These are phyloP conservation scores for Rhabditoides inermis DNA, from an alignment of 2,888 invertebrate genomes.

Conservation along the genomic window DNA sequence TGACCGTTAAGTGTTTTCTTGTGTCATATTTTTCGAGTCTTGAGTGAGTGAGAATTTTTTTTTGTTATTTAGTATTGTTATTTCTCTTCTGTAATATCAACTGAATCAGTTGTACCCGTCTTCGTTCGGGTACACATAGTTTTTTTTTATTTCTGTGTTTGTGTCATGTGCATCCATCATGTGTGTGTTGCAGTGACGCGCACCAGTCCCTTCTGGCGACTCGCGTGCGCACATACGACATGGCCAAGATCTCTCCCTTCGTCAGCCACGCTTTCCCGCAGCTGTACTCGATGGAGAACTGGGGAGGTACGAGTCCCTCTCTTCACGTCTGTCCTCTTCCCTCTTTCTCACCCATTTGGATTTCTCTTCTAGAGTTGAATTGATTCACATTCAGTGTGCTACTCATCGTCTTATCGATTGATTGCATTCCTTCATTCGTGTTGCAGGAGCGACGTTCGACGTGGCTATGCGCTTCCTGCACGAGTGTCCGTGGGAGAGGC, in stretches of 20 bases:
- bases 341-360: not conserved
- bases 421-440: not conserved
- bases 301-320: conserved; percentile 67
- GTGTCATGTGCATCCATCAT: too few species aligned
- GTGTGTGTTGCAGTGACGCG: conserved; percentile 64
- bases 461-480: conserved; percentile 90
- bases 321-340: not conserved
- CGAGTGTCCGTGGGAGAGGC: conserved; percentile 96
- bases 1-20: too few species aligned
- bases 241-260: conserved; percentile 77
- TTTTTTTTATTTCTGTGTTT: too few species aligned
- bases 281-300: conserved; percentile 86
- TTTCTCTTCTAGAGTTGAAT: not conserved
- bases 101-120: too few species aligned
- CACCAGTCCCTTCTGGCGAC: conserved; percentile 95
- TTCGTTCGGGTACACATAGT: too few species aligned
- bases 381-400: not conserved
- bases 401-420: not conserved
- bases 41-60: too few species aligned
- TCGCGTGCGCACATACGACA: conserved; percentile 81
- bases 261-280: conserved; percentile 81
- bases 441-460: conserved; percentile 87
- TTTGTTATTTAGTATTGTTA: too few species aligned
- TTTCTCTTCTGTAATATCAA: too few species aligned
- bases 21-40: too few species aligned